phyloP scores from a whole-genome alignment of 2,113 vertebrate species.

The Paradisaea rubra region DNA sequence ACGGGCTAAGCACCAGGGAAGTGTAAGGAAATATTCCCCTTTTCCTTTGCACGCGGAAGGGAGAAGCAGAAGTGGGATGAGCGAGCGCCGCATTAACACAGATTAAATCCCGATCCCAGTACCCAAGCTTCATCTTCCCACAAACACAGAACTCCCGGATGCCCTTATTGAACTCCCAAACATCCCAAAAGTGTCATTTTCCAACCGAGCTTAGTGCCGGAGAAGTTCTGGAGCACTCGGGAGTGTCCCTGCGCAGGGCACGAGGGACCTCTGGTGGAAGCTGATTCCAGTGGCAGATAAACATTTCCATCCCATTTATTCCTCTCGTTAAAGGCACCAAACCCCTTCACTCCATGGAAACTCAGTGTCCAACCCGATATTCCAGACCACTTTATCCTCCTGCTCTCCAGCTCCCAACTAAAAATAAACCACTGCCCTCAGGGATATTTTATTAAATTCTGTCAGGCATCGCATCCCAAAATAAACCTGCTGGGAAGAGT shows the following conservation, averaged over 20 bases:
- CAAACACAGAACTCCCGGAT: neutral
- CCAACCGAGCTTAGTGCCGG: neutral
- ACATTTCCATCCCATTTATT: neutral
- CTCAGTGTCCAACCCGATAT: neutral
- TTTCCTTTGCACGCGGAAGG: too few species aligned
- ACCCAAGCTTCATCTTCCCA: neutral
- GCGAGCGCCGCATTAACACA: neutral
- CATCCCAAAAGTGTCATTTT: neutral
- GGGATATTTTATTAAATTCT: neutral
- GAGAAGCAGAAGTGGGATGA: neutral
- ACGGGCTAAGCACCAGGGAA: too few species aligned
- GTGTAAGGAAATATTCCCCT: neutral
- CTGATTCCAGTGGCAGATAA: neutral
- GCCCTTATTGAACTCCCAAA: neutral
- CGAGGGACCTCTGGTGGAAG: constrained; percentile 59
- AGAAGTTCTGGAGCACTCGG: neutral
- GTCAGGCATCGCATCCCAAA: neutral
- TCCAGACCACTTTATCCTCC: neutral
- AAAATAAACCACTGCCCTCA: neutral
- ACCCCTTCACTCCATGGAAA: accelerated
- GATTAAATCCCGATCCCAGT: neutral
- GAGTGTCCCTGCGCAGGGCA: neutral
- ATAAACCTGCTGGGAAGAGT: neutral
- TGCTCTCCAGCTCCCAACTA: neutral
- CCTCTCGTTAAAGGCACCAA: neutral